A percentile compares a stretch with the other conserved stretches of the same genome.
Conservation (phyloP, 2,113 vertebrate species). For the Irena cyanogastra region DNA sequence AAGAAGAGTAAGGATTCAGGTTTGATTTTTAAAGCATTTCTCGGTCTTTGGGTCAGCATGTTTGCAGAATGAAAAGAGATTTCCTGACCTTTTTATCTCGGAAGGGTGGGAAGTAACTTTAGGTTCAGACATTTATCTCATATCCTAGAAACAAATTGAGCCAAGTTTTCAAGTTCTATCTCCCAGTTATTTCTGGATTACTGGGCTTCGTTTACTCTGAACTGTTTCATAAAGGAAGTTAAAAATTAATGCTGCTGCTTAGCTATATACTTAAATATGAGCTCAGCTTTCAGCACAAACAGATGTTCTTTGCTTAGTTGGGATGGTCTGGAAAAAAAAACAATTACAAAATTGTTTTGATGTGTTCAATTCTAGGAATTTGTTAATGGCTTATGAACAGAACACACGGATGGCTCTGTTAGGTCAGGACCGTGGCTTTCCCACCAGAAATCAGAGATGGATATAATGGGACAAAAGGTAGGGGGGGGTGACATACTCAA, state of each 20-base stretch:
- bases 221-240: conserved; percentile 9
- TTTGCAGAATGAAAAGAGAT: conserved; percentile 30
- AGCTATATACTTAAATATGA: conserved; percentile 3
- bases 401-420: neutral
- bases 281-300: neutral
- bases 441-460: neutral
- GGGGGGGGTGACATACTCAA: neutral
- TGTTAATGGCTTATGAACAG: neutral
- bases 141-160: conserved; percentile 14
- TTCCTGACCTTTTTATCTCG: conserved; percentile 42
- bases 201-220: conserved; percentile 1
- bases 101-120: neutral
- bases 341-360: neutral
- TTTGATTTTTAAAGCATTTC: conserved; percentile 2
- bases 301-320: conserved; percentile 26
- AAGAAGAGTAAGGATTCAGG: neutral
- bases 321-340: neutral
- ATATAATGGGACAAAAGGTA: neutral
- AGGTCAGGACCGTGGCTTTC: neutral
- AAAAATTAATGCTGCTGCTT: conserved; percentile 27
- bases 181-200: conserved; percentile 18
- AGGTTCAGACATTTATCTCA: conserved; percentile 19
- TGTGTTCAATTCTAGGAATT: neutral
- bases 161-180: conserved; percentile 28
- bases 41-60: neutral